Evolutionary conservation across 2,888 invertebrate genomes (phyloP).

Genomic region (Ypsolopha scabrella): DNA sequence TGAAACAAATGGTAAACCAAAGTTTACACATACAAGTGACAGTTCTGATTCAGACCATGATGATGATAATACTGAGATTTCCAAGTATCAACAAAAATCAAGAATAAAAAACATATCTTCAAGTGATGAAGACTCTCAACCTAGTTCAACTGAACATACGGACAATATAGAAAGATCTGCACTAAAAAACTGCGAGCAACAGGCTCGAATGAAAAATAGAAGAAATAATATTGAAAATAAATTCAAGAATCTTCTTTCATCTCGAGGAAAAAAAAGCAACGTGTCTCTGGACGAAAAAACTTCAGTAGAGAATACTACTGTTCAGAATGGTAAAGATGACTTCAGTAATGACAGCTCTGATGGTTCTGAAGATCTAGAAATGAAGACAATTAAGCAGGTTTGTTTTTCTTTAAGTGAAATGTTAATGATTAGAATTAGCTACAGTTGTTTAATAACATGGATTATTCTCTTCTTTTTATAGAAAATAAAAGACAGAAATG

Average conservation of each 20-base stretch:
- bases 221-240: slow-evolving; percentile 40
- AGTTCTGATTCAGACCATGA: slow-evolving; percentile 12
- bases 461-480: too few relatives aligned
- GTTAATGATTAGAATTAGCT: too few relatives aligned
- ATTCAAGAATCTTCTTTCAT: slow-evolving; percentile 33
- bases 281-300: slow-evolving; percentile 6
- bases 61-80: neutral
- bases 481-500: too few relatives aligned
- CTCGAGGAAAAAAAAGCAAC: slow-evolving; percentile 16
- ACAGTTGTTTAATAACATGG: too few relatives aligned
- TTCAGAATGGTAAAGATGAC: slow-evolving; percentile 7
- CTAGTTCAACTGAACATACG: too few relatives aligned
- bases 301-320: slow-evolving; percentile 5
- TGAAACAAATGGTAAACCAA: neutral
- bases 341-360: slow-evolving; percentile 13
- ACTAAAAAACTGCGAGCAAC: slow-evolving; percentile 25
- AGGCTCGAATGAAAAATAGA: slow-evolving; percentile 37
- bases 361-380: slow-evolving; percentile 10
- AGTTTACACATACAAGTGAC: neutral
- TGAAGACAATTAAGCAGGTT: too few relatives aligned
- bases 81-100: slow-evolving; percentile 7
- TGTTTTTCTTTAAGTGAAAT: too few relatives aligned
- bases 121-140: neutral
- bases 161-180: neutral
- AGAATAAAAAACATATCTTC: slow-evolving; percentile 9